Evolutionary conservation across 2,888 invertebrate species (phyloP).

Genomic region (Idaea biselata): DNA sequence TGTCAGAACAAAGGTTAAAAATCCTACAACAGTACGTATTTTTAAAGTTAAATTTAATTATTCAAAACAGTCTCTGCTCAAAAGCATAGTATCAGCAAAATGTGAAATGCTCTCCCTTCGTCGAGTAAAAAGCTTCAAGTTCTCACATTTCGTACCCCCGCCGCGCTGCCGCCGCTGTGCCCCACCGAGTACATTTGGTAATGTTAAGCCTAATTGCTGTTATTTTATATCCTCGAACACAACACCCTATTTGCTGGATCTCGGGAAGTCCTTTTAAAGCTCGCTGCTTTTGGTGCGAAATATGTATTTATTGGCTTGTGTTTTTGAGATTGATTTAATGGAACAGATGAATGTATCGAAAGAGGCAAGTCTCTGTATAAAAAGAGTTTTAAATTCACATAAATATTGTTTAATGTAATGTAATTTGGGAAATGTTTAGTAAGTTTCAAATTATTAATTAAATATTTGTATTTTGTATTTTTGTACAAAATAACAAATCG

Average conservation of each 20-base stretch:
- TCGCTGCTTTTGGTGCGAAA: background rate
- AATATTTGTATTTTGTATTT: too few species aligned
- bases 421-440: too few species aligned
- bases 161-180: background rate
- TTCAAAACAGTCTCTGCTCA: too few species aligned
- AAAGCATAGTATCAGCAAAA: too few species aligned
- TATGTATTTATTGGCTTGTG: background rate
- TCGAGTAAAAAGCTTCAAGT: background rate
- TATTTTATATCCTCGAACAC: slow-evolving; percentile 42
- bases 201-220: slow-evolving; percentile 46
- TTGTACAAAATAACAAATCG: too few species aligned
- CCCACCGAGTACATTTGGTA: slow-evolving; percentile 25
- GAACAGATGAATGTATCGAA: background rate
- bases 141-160: slow-evolving; percentile 5
- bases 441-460: too few species aligned
- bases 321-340: background rate
- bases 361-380: background rate
- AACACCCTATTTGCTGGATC: slow-evolving; percentile 35
- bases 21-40: too few species aligned
- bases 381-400: background rate
- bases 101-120: background rate
- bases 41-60: too few species aligned
- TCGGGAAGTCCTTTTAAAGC: slow-evolving; percentile 29
- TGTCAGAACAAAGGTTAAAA: too few species aligned
- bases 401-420: too few species aligned